Percentiles rank a stretch among this genome's conserved stretches.
These are phyloP conservation scores for Trichoplax adhaerens DNA, from an alignment of 37 sponge, comb jelly and placozoan genomes.

Conservation along the genomic window DNA sequence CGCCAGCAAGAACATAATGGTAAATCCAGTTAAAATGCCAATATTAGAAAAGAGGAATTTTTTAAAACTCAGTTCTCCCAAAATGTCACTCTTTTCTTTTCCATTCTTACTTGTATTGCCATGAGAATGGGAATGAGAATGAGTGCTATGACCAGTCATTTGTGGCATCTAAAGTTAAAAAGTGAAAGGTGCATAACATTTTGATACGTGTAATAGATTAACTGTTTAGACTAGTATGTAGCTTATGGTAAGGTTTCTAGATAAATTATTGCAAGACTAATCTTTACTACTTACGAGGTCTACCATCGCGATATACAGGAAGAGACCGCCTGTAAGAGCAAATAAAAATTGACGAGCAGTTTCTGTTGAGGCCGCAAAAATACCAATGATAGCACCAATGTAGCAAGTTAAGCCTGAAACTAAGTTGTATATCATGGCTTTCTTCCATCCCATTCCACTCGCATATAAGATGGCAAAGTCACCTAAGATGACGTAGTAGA, in stretches of 20 bases:
- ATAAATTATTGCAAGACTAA: too few species aligned
- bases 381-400: conserved; percentile 11
- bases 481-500: conserved; percentile 10
- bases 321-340: conserved; percentile 42
- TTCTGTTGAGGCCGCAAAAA: conserved; percentile 29
- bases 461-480: conserved; percentile 59
- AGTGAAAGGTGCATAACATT: too few species aligned
- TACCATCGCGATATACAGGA: conserved; percentile 51
- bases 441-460: conserved; percentile 51
- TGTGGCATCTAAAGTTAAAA: too few species aligned
- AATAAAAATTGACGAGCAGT: conserved; percentile 38
- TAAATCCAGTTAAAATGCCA: conserved; percentile 35
- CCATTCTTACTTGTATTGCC: too few species aligned
- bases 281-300: conserved; percentile 32
- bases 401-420: conserved; percentile 38
- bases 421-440: conserved; percentile 53
- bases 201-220: too few species aligned
- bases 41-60: conserved; percentile 24
- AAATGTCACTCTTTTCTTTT: too few species aligned
- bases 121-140: too few species aligned
- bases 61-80: too few species aligned
- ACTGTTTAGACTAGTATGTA: too few species aligned
- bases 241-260: too few species aligned
- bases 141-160: too few species aligned
- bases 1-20: conserved; percentile 27